Conservation (phyloP, 1,140 invertebrate species). For the Cataglyphis hispanica region DNA sequence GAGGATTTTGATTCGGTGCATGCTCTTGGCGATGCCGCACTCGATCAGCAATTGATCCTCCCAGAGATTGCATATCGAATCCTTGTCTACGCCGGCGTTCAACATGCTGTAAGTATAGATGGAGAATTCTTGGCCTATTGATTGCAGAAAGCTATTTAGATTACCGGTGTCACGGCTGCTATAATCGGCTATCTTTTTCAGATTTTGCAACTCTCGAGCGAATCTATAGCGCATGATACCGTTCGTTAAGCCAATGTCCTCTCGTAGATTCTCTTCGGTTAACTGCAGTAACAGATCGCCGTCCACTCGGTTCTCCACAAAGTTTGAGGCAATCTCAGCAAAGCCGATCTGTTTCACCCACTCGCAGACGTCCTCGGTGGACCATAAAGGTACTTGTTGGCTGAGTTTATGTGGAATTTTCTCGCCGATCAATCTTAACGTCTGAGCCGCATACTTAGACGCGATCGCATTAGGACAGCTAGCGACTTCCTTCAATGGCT, state of each 20-base stretch:
- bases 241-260: constrained; percentile 97
- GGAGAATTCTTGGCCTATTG: constrained; percentile 95
- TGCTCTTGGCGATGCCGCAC: constrained; percentile 97
- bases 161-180: constrained; percentile 96
- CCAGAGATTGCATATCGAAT: constrained; percentile 92
- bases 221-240: constrained; percentile 98
- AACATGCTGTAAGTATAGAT: constrained; percentile 99
- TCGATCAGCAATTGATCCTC: constrained; percentile 97
- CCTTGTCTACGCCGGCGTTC: constrained; percentile 97
- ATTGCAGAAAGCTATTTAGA: constrained; percentile 96
- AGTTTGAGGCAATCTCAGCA: constrained; percentile 92
- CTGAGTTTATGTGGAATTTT: constrained; percentile 98
- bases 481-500: constrained; percentile 98
- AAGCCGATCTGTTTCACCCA: constrained; percentile 99
- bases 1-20: constrained; percentile 96
- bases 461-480: constrained; percentile 99
- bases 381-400: constrained; percentile 99
- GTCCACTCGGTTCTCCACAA: constrained; percentile 97
- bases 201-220: constrained; percentile 96
- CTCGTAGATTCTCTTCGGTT: constrained; percentile 95
- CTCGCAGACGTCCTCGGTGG: constrained; percentile 97
- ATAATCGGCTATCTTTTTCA: constrained; percentile 99
- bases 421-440: constrained; percentile 97
- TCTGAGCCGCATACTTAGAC: constrained; percentile 98
- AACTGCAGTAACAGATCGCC: constrained; percentile 98